These are phyloP conservation scores for Drosophila mettleri DNA, from an alignment of 2,888 invertebrate genomes.

Conservation along the genomic window DNA sequence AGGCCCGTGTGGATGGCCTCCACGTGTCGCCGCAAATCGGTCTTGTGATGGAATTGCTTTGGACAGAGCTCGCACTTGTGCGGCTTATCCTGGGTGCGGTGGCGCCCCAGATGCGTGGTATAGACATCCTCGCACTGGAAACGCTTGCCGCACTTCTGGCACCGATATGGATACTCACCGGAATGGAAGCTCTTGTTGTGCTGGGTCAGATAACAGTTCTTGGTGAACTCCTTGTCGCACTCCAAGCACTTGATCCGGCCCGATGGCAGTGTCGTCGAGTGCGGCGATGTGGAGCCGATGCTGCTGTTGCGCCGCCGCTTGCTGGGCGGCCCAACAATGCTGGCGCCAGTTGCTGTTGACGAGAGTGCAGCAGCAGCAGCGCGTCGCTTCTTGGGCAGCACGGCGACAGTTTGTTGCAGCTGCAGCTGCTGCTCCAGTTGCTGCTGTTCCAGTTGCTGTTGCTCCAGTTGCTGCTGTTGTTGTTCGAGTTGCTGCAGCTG, in stretches of 20 bases:
- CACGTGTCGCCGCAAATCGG: conserved; percentile 93
- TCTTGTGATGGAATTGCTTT: conserved; percentile 96
- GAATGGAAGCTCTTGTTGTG: conserved; percentile 96
- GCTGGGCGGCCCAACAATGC: conserved; percentile 37
- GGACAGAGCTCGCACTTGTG: conserved; percentile 94
- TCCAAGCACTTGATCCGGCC: conserved; percentile 89
- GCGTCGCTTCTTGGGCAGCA: conserved; percentile 51
- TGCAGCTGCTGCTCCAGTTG: conserved; percentile 42
- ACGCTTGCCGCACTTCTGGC: conserved; percentile 93
- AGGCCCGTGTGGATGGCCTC: conserved; percentile 93
- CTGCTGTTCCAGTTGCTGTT: conserved; percentile 34
- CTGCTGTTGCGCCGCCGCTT: conserved; percentile 71
- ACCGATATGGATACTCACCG: conserved; percentile 94
- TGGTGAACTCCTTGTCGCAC: conserved; percentile 94
- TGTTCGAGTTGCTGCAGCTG: conserved; percentile 39
- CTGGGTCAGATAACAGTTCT: conserved; percentile 94
- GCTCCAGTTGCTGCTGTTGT: conserved; percentile 38
- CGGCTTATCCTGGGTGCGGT: conserved; percentile 91
- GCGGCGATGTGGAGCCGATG: conserved; percentile 68
- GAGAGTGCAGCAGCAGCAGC: conserved; percentile 25
- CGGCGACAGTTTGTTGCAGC: conserved; percentile 39
- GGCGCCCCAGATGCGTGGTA: conserved; percentile 91
- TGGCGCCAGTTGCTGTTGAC: conserved; percentile 17
- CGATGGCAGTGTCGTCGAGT: conserved; percentile 73
- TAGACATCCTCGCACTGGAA: conserved; percentile 90